These are phyloP conservation scores for Felis chaus DNA, from an alignment of 2,113 vertebrate species.

Conservation along the genomic window DNA sequence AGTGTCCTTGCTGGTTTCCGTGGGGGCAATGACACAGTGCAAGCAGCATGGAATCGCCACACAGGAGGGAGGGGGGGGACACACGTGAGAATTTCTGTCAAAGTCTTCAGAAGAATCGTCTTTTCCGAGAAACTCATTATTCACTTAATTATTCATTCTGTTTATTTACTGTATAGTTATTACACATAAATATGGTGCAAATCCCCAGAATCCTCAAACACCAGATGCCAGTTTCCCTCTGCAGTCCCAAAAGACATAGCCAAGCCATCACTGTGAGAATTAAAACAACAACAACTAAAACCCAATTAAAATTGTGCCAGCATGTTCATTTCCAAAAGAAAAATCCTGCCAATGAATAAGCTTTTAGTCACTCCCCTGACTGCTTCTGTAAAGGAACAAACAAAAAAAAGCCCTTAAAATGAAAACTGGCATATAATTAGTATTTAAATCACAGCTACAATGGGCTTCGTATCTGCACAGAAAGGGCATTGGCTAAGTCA, in stretches of 20 bases:
- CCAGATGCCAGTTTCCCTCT: constrained; percentile 86
- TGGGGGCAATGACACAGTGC: neutral
- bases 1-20: constrained; percentile 28
- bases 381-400: constrained; percentile 58
- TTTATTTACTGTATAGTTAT: constrained; percentile 88
- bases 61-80: neutral
- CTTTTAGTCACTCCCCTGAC: constrained; percentile 78
- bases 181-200: constrained; percentile 86
- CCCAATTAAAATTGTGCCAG: constrained; percentile 87
- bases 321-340: constrained; percentile 84
- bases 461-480: neutral
- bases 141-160: constrained; percentile 88
- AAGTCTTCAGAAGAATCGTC: constrained; percentile 70
- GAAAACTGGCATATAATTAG: constrained; percentile 4
- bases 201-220: constrained; percentile 86
- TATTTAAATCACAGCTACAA: constrained; percentile 32
- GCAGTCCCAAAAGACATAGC: constrained; percentile 83
- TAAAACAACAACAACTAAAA: constrained; percentile 84
- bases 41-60: neutral
- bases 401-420: constrained; percentile 9
- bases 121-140: constrained; percentile 83
- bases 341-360: constrained; percentile 83
- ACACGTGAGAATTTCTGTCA: neutral
- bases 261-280: constrained; percentile 84
- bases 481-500: neutral